Evolutionary conservation across 1,140 invertebrate genomes (phyloP), one percentile per base, ranked within the genome.

Genomic region (Neodiprion fabricii): DNA sequence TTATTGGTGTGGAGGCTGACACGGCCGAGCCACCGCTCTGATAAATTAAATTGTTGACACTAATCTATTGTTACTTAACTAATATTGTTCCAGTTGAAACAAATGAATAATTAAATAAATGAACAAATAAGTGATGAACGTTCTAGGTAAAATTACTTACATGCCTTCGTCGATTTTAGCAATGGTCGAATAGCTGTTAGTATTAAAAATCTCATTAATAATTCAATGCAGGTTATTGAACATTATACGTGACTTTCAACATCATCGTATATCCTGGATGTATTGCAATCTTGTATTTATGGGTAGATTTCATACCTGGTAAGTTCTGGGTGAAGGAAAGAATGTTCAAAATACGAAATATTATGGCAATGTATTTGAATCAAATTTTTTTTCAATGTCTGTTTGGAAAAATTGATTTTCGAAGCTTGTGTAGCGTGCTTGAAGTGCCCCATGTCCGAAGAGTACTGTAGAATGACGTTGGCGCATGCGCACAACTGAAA

Each of bases 1-100:
- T 83, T 83, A 83, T 83, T 83, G 78, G 78, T 81, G 79, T 79
- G 81, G 76, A 82, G 71, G 75, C 76, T 80, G 75, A 79, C 48
- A 77, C 79, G 67, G 80, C 72, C 75, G 75, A 78, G 74, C 79
- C 78, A 78, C 72, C 74, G 74, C 76, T 81, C 74, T 71, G 73
- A 80, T 75, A 78, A 77, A 78, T 80, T 80, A 80, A 83, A 80
- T 81, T 80, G 77, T 83, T 80, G 78, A 79, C 76, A 78, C 74
- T 83, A 77, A 81, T 80, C 77, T 79, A 79, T 83, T 83, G 81
- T 83, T 83, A 80, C 81, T 80, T 81, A 80, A 83, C 75, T 82
- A 80, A 82, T 82, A 81, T 79, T 82, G 79, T 79, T 80, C 74
- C 75, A 80, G 72, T 80, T 78, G 53, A 78, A 76, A 77, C 75